Base-by-base conservation (phyloP, 2,113 vertebrate species). In the Ophiodon elongatus region DNA sequence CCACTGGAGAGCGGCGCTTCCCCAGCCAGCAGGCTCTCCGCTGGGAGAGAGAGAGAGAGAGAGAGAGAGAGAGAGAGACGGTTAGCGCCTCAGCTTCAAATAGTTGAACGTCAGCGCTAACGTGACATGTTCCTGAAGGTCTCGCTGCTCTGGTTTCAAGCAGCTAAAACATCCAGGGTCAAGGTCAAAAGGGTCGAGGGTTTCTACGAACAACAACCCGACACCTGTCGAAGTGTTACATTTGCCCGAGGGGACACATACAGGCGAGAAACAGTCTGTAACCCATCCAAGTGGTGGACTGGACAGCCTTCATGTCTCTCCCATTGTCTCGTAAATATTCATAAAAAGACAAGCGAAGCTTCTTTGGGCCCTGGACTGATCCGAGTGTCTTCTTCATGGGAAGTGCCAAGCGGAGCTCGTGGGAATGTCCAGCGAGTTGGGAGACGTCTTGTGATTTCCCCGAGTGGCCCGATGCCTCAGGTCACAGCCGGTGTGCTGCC, bases 1-100 rank as follows among this genome's bases (percentile, higher is more conserved):
- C 86, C 80, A 82, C 84, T 83, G 43, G 79, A 79, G 83, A 23
- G 84, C 84, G 89, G 74, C 80, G 83, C 76, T 74, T 62, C 31
- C 41, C 31, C 25, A 35, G 37, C 33, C 52, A 31, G n/a, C 54
- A 27, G 39, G 11, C 11, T 41, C 10, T 11, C 39, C 10, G 39
- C 7, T 5, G 7, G 25, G 0, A 60, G 10, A n/a, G n/a, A n/a
- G n/a, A n/a, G n/a, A n/a, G n/a, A n/a, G n/a, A n/a, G n/a, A n/a
- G n/a, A n/a, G n/a, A n/a, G n/a, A n/a, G n/a, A n/a, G n/a, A n/a
- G n/a, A n/a, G n/a, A n/a, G n/a, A 1, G 19, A 76, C 52, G n/a
- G 3, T n/a, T 10, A 54, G 52, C 52, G 52, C 3, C 23, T 54
- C 23, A n/a, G 52, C 52, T 25, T 56, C 23, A 56, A 56, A 56